These are phyloP conservation scores for Hippasteria phrygiana DNA, from an alignment of 53 echinoderm and acorn worm genomes.

Conservation along the genomic window DNA sequence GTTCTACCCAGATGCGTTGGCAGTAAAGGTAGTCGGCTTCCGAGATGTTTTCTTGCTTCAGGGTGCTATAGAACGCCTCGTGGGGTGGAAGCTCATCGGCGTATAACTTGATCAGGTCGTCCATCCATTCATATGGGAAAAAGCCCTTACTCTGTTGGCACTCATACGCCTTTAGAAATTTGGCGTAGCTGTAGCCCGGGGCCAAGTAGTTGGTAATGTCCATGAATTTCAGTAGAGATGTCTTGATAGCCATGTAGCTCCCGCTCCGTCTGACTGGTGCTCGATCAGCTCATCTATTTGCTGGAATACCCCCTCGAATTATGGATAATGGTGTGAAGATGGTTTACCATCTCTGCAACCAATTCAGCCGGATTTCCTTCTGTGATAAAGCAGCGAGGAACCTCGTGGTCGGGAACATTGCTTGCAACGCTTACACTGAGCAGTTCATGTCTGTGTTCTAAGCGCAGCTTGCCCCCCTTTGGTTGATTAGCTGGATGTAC, in stretches of 20 bases:
- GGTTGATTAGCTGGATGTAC: background rate
- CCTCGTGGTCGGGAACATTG: conserved; percentile 36
- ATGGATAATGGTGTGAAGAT: too few species aligned
- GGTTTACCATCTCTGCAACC: too few species aligned
- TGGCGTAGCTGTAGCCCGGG: conserved; percentile 40
- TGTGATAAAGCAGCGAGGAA: conserved; percentile 41
- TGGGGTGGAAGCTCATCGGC: conserved; percentile 9
- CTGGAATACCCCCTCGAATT: too few species aligned
- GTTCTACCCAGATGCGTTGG: background rate
- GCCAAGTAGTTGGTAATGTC: conserved; percentile 69
- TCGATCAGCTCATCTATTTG: too few species aligned
- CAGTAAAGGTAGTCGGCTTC: conserved; percentile 29
- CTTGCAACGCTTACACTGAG: too few species aligned
- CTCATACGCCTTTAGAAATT: conserved; percentile 66
- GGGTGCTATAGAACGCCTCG: conserved; percentile 18
- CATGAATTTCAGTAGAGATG: conserved; percentile 41
- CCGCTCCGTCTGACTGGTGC: conserved; percentile 13
- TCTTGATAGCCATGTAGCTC: conserved; percentile 50
- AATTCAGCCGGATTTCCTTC: too few species aligned
- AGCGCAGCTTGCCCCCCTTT: background rate
- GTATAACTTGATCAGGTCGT: conserved; percentile 51
- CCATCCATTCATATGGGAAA: conserved; percentile 70
- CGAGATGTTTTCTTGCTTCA: background rate
- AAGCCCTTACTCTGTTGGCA: conserved; percentile 35
- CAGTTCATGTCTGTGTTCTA: conserved; percentile 27